Conservation (phyloP, 2,113 vertebrate genomes). For the Heterocephalus glaber region DNA sequence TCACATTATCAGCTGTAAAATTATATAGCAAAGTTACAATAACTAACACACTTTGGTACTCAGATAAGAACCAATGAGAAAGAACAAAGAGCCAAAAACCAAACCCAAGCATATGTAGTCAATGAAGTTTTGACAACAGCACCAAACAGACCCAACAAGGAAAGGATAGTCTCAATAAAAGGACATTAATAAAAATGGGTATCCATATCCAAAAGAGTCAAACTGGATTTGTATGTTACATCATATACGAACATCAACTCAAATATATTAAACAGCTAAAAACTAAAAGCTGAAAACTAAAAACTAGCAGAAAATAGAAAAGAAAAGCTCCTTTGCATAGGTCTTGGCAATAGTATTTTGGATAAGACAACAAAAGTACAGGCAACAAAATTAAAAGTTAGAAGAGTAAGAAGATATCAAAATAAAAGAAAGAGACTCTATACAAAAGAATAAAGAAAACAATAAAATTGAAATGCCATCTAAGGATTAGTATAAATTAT, state of each 20-base stretch:
- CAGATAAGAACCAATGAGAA: neutral
- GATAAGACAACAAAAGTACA: neutral
- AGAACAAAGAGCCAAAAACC: neutral
- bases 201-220: neutral
- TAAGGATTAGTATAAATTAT: neutral
- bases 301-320: neutral
- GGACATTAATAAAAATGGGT: neutral
- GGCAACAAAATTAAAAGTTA: neutral
- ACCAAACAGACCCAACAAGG: neutral
- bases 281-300: neutral
- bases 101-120: neutral
- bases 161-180: neutral
- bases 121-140: neutral
- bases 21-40: neutral
- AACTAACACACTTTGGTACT: neutral
- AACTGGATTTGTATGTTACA: neutral
- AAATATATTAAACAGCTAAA: neutral
- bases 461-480: neutral
- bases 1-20: neutral
- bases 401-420: neutral
- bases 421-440: neutral
- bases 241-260: neutral
- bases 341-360: neutral
- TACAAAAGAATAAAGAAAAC: neutral
- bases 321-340: neutral